Percentiles rank a stretch among this genome's conserved stretches.
phyloP scores from a whole-genome alignment of 2,113 vertebrate species.

The Rhynchomys soricoides region DNA sequence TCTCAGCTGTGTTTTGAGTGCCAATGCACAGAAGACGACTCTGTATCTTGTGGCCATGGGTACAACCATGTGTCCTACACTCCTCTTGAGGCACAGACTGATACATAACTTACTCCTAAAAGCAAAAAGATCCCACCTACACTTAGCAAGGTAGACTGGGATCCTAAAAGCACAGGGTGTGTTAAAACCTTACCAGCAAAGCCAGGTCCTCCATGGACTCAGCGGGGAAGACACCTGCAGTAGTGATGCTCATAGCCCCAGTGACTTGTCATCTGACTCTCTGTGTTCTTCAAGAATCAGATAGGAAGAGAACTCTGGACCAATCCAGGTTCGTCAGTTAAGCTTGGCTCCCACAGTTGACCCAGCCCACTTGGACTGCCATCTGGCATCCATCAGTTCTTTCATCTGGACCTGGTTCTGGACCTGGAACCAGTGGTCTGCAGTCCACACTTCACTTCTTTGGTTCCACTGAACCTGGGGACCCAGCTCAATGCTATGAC shows the following conservation, averaged over 20 bases:
- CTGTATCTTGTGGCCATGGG: neutral
- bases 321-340: neutral
- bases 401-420: neutral
- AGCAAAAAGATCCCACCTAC: neutral
- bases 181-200: neutral
- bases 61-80: neutral
- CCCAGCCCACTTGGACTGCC: no score
- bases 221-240: neutral
- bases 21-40: neutral
- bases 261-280: neutral
- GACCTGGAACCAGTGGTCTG: neutral
- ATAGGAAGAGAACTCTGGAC: neutral
- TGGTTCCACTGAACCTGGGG: neutral
- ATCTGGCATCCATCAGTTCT: neutral
- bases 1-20: neutral
- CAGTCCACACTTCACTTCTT: neutral
- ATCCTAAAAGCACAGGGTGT: no score
- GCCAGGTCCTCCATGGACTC: neutral
- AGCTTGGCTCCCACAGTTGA: neutral
- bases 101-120: neutral
- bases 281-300: neutral
- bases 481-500: neutral
- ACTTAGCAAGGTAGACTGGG: neutral
- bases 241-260: no score
- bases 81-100: neutral